Evolutionary conservation across 2,797 vertebrate species (phyloP).

Genomic region (Lophotriccus pileatus): DNA sequence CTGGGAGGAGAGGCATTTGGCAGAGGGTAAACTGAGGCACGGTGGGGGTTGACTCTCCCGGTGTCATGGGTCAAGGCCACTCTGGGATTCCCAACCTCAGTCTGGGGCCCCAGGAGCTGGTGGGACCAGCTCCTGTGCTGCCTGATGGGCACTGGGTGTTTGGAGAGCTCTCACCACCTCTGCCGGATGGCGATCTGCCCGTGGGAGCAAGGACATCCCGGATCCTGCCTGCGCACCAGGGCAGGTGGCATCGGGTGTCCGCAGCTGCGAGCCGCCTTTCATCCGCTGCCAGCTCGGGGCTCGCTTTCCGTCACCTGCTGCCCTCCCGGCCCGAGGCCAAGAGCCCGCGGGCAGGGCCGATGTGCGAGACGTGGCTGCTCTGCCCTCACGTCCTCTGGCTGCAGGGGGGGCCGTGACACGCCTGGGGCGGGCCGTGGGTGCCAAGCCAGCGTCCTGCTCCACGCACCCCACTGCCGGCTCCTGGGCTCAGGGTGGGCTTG

Average conservation of each 20-base stretch:
- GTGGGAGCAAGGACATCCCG: conserved; percentile 7
- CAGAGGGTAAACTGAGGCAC: not conserved
- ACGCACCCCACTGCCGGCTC: not conserved
- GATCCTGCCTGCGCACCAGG: not conserved
- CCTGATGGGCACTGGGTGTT: not conserved
- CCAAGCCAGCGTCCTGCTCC: not conserved
- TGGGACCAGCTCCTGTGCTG: not conserved
- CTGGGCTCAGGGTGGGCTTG: not conserved
- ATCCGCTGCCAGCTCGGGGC: conserved; percentile 40
- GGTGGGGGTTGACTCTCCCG: rapidly evolving
- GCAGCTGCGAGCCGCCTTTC: conserved; percentile 47
- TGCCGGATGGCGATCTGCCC: not conserved
- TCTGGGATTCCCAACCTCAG: not conserved
- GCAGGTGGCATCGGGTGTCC: conserved; percentile 49
- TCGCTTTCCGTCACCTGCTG: conserved; percentile 62
- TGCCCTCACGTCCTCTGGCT: conserved; percentile 2
- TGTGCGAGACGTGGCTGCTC: not conserved
- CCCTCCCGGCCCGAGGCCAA: conserved; percentile 32
- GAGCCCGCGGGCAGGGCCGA: not conserved
- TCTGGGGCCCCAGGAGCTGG: not conserved
- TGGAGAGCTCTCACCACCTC: not conserved
- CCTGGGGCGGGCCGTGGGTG: rapidly evolving
- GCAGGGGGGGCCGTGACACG: not conserved
- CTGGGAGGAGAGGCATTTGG: rapidly evolving
- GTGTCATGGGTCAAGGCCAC: rapidly evolving